Evolutionary conservation across 1,140 invertebrate species (phyloP).

Genomic region (Heliothis subflexa): DNA sequence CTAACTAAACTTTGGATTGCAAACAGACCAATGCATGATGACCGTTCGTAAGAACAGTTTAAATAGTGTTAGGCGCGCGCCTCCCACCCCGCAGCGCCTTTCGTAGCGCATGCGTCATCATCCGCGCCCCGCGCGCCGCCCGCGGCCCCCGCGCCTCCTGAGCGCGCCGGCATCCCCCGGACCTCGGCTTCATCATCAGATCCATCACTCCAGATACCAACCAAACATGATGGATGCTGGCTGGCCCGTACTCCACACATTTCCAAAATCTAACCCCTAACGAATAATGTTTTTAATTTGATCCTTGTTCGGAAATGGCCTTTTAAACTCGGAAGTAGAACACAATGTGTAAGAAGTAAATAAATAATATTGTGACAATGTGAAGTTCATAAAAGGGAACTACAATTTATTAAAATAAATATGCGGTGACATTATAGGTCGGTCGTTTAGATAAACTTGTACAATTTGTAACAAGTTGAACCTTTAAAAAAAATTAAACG

Average conservation of each 20-base stretch:
- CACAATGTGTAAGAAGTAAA: neutral
- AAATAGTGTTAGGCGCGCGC: conserved; percentile 84
- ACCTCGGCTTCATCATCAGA: conserved; percentile 26
- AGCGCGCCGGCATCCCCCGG: conserved; percentile 53
- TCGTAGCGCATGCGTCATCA: conserved; percentile 80
- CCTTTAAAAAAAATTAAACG: neutral
- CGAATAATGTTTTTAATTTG: neutral
- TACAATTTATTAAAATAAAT: neutral
- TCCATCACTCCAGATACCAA: neutral
- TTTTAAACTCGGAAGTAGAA: conserved; percentile 30
- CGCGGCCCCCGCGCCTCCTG: conserved; percentile 52
- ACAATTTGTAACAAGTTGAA: neutral
- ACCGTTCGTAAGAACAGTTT: conserved; percentile 84
- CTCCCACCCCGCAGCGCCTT: conserved; percentile 77
- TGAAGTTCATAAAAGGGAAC: neutral
- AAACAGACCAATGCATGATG: conserved; percentile 87
- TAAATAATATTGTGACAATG: conserved; percentile 4
- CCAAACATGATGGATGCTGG: neutral
- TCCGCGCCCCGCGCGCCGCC: conserved; percentile 61
- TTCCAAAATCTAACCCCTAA: neutral
- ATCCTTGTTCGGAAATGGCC: conserved; percentile 35
- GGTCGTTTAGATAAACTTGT: neutral
- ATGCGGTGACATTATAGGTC: neutral
- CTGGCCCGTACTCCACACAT: neutral
- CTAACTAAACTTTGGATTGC: conserved; percentile 85